phyloP scores from a whole-genome alignment of 2,113 vertebrate species.

The Gobio gobio region DNA sequence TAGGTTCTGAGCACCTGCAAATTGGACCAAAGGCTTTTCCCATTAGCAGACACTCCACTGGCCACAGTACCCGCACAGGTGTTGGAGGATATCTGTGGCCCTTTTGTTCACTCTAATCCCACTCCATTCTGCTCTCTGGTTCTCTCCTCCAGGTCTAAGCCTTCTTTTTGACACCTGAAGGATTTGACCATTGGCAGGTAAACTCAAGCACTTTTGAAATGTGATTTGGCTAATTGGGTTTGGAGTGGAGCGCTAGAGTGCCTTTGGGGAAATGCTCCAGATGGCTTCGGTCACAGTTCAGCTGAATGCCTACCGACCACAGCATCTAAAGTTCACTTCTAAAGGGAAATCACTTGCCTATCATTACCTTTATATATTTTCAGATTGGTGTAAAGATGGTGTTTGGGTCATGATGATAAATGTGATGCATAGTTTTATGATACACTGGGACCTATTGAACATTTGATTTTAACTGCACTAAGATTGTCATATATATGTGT shows the following conservation, averaged over 20 bases:
- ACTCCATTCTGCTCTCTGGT: conserved; percentile 59
- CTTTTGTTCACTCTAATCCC: conserved; percentile 79
- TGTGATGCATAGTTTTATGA: background rate
- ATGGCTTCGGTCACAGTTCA: conserved; percentile 27
- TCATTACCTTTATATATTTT: background rate
- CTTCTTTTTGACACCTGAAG: conserved; percentile 71
- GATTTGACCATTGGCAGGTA: conserved; percentile 66
- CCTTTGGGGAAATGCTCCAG: conserved; percentile 57
- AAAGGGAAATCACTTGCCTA: background rate
- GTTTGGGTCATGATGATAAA: background rate
- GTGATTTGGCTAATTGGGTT: conserved; percentile 81
- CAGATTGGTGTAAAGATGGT: background rate
- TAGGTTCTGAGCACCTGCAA: conserved; percentile 74
- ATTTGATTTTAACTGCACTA: background rate
- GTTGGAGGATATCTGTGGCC: conserved; percentile 69
- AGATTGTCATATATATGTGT: background rate
- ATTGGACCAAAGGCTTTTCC: conserved; percentile 69
- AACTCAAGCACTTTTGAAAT: conserved; percentile 75
- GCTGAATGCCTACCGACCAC: conserved; percentile 22
- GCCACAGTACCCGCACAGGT: conserved; percentile 70
- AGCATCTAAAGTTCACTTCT: conserved; percentile 1
- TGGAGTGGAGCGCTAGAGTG: conserved; percentile 73
- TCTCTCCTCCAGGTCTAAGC: conserved; percentile 64
- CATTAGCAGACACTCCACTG: conserved; percentile 66
- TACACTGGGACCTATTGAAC: background rate